Evolutionary conservation across 2,888 invertebrate genomes (phyloP).

Genomic region (Drosophila ustulata): DNA sequence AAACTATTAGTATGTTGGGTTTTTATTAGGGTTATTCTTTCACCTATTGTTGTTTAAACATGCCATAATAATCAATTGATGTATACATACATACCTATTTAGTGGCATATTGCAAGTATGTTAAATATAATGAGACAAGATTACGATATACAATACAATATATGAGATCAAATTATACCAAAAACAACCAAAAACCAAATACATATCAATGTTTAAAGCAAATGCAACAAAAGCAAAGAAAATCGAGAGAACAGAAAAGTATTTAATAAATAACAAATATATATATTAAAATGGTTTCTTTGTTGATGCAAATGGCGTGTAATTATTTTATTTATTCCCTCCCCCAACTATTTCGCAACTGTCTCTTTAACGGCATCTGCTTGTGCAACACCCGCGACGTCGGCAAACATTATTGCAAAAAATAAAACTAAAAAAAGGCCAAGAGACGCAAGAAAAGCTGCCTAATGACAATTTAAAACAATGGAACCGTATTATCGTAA

Average conservation of each 20-base stretch:
- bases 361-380: conserved; percentile 22
- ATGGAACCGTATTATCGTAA: conserved; percentile 60
- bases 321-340: conserved; percentile 67
- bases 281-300: conserved; percentile 83
- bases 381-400: conserved; percentile 53
- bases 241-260: conserved; percentile 61
- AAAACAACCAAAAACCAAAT: conserved; percentile 42
- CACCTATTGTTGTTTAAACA: conserved; percentile 56
- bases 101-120: conserved; percentile 64
- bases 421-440: conserved; percentile 21
- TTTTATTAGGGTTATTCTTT: conserved; percentile 41
- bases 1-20: conserved; percentile 35
- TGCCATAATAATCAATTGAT: conserved; percentile 54
- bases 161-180: conserved; percentile 55
- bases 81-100: conserved; percentile 51
- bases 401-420: conserved; percentile 44
- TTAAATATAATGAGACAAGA: conserved; percentile 46
- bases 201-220: conserved; percentile 73
- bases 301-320: conserved; percentile 75
- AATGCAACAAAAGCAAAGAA: conserved; percentile 36
- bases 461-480: conserved; percentile 72
- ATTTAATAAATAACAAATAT: conserved; percentile 76
- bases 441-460: conserved; percentile 43
- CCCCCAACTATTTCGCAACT: conserved; percentile 38
- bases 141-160: conserved; percentile 64